These are phyloP conservation scores for Glaucopsyche alexis DNA, from an alignment of 2,888 invertebrate genomes.

Conservation along the genomic window DNA sequence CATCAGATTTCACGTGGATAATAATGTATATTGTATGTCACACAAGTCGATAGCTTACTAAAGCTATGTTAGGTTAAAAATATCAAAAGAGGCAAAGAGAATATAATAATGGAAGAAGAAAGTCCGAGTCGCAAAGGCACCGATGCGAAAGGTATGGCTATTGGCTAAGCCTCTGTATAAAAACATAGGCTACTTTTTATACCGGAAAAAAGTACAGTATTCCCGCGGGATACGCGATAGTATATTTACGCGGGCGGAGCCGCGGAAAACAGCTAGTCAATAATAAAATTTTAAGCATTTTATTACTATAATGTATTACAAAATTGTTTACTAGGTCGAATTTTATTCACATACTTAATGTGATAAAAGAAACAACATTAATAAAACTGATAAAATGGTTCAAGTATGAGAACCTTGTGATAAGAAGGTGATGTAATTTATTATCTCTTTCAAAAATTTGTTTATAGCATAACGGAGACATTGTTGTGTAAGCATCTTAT, in stretches of 20 bases:
- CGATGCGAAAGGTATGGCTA: too few relatives aligned
- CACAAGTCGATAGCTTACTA: not conserved
- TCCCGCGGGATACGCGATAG: too few relatives aligned
- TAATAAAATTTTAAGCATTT: not conserved
- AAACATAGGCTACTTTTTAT: too few relatives aligned
- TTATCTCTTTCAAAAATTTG: constrained; percentile 22
- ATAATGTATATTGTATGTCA: not conserved
- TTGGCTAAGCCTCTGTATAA: too few relatives aligned
- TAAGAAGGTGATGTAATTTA: constrained; percentile 24
- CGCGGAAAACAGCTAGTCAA: not conserved
- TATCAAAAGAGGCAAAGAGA: too few relatives aligned
- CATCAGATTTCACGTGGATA: not conserved
- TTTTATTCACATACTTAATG: not conserved
- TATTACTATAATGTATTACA: not conserved
- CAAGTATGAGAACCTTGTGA: constrained; percentile 16
- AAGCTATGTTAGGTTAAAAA: too few relatives aligned
- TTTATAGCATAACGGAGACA: not conserved
- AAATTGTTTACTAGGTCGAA: not conserved
- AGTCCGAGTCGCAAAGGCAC: too few relatives aligned
- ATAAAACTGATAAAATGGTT: constrained; percentile 2
- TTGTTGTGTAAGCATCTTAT: not conserved
- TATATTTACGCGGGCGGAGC: too few relatives aligned
- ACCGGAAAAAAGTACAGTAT: too few relatives aligned
- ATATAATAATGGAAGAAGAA: too few relatives aligned
- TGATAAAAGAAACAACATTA: not conserved